These are phyloP conservation scores for Eretmocerus hayati DNA, from an alignment of 2,888 invertebrate species.

Conservation along the genomic window DNA sequence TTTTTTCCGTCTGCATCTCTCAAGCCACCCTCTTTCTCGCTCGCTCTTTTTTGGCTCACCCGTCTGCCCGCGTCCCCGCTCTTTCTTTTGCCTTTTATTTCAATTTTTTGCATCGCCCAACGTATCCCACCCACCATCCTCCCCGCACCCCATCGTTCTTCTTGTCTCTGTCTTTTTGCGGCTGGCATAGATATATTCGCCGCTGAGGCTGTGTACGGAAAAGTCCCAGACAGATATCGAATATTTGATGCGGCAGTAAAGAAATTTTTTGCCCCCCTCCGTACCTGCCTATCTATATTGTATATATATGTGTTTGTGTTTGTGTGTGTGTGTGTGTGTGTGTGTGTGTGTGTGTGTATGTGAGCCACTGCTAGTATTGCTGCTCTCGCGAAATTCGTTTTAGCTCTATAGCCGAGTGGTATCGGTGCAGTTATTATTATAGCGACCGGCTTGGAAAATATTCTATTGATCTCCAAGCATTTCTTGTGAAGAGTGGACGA, in stretches of 20 bases:
- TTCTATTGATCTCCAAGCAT: conserved; percentile 18
- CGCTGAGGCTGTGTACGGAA: conserved; percentile 5
- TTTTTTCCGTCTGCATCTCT: conserved; percentile 8
- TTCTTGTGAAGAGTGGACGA: no score
- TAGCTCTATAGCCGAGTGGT: no score
- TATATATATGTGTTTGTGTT: no score
- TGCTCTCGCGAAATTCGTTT: conserved; percentile 17
- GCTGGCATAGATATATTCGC: not conserved
- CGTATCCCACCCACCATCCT: not conserved
- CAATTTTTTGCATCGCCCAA: no score
- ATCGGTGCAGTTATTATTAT: conserved; percentile 11
- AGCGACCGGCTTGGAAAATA: conserved; percentile 12
- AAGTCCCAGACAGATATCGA: conserved; percentile 22
- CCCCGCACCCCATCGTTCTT: not conserved
- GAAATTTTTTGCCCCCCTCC: conserved; percentile 15
- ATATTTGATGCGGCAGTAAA: conserved; percentile 19
- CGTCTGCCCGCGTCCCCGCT: not conserved
- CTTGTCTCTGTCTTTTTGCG: conserved; percentile 8
- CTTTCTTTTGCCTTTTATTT: conserved; percentile 2
- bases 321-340: no score
- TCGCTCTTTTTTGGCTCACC: not conserved
- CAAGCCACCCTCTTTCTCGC: not conserved
- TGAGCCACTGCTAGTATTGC: no score
- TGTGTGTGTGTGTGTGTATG: no score
- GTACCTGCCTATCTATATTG: no score